phyloP scores from a whole-genome alignment of 2,113 vertebrate genomes.

The Trogon melanurus region DNA sequence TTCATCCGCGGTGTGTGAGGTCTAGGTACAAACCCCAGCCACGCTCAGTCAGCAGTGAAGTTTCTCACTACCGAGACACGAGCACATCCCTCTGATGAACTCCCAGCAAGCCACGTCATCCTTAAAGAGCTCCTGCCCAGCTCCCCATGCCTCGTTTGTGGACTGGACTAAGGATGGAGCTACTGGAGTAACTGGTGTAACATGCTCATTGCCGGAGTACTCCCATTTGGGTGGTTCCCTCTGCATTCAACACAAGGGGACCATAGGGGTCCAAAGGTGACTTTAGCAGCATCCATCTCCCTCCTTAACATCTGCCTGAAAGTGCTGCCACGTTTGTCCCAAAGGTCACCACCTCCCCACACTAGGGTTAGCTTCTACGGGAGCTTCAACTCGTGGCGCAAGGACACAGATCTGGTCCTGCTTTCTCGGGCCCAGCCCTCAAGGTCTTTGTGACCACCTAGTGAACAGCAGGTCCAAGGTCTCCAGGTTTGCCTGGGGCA shows the following conservation, averaged over 20 bases:
- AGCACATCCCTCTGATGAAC: neutral
- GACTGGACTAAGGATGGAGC: neutral
- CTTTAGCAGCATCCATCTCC: neutral
- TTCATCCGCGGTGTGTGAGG: neutral
- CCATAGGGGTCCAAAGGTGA: accelerated
- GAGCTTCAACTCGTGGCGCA: neutral
- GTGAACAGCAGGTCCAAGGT: neutral
- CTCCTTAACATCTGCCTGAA: neutral
- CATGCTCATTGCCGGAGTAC: neutral
- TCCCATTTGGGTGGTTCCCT: neutral
- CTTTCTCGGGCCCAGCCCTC: neutral
- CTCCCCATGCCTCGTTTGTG: neutral
- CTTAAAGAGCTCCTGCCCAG: neutral
- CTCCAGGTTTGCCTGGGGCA: neutral
- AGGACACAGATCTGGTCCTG: neutral
- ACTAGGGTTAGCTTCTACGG: neutral
- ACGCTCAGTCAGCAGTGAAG: neutral
- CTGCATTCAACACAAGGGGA: neutral
- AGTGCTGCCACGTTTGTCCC: neutral
- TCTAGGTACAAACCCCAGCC: neutral
- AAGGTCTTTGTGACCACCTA: neutral
- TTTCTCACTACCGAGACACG: neutral
- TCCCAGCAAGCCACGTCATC: neutral
- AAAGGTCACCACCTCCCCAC: neutral
- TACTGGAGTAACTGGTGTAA: neutral